These are phyloP conservation scores for Meloidogyne floridensis DNA, from an alignment of 1,140 invertebrate genomes.

Conservation along the genomic window DNA sequence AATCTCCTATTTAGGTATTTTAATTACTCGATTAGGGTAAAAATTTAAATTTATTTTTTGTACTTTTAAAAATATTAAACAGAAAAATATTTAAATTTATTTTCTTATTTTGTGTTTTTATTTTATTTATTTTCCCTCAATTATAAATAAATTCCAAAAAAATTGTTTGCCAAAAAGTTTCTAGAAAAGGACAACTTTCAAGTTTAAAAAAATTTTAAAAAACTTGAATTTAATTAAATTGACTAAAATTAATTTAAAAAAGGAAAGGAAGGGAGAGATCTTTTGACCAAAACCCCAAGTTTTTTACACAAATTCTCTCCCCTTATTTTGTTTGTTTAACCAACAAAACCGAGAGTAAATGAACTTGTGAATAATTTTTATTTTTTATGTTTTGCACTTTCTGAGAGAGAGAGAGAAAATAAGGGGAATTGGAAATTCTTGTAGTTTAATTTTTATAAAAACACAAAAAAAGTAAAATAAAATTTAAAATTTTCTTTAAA, in stretches of 20 bases:
- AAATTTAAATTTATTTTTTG: too few species aligned
- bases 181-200: too few species aligned
- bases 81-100: too few species aligned
- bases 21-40: neutral
- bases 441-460: neutral
- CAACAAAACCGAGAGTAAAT: neutral
- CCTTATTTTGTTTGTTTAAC: neutral
- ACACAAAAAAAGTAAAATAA: slow-evolving; percentile 1
- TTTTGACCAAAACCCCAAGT: neutral
- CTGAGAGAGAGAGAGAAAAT: neutral
- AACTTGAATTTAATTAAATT: neutral
- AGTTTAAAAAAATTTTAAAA: neutral
- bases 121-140: too few species aligned
- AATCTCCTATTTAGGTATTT: neutral
- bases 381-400: neutral
- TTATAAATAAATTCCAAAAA: neutral
- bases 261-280: neutral
- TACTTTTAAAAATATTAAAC: too few species aligned
- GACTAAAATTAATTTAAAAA: neutral
- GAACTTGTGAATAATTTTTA: neutral
- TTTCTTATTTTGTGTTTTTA: too few species aligned
- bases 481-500: neutral
- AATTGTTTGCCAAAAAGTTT: neutral
- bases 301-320: neutral
- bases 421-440: too few species aligned